These are phyloP conservation scores for Lycopodina hypogea DNA, from an alignment of 37 sponge, comb jelly and placozoan genomes.

Conservation along the genomic window DNA sequence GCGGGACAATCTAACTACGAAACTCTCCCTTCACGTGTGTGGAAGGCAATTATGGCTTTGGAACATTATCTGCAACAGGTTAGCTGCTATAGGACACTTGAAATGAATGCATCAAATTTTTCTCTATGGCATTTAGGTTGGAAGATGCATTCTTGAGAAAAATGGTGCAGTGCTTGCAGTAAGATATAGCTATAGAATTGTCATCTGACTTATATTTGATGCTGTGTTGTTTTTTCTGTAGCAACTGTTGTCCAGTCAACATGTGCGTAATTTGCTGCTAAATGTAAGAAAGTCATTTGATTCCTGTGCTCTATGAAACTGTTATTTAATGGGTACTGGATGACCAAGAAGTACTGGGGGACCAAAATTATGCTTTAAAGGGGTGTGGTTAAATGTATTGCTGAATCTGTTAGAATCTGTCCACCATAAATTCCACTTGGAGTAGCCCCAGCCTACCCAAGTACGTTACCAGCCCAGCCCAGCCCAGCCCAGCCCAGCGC, in stretches of 20 bases:
- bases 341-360: not conserved
- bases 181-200: constrained; percentile 10
- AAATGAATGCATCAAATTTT: not conserved
- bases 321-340: not conserved
- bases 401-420: not conserved
- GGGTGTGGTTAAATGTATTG: not conserved
- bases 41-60: constrained; percentile 24
- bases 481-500: no score
- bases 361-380: not conserved
- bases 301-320: not conserved
- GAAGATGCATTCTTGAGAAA: constrained; percentile 12
- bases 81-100: no score
- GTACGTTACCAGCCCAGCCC: no score
- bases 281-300: constrained; percentile 11
- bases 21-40: no score
- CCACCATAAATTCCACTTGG: not conserved
- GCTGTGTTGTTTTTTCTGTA: not conserved
- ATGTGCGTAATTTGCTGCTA: constrained; percentile 44
- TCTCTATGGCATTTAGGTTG: constrained; percentile 17
- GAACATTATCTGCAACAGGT: constrained; percentile 48
- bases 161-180: constrained; percentile 56
- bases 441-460: no score
- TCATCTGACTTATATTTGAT: not conserved
- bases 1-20: no score
- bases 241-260: constrained; percentile 48